A percentile compares a stretch with the other conserved stretches of the same genome.
phyloP scores from a whole-genome alignment of 2,113 vertebrate species.

The Ornithorhynchus anatinus region DNA sequence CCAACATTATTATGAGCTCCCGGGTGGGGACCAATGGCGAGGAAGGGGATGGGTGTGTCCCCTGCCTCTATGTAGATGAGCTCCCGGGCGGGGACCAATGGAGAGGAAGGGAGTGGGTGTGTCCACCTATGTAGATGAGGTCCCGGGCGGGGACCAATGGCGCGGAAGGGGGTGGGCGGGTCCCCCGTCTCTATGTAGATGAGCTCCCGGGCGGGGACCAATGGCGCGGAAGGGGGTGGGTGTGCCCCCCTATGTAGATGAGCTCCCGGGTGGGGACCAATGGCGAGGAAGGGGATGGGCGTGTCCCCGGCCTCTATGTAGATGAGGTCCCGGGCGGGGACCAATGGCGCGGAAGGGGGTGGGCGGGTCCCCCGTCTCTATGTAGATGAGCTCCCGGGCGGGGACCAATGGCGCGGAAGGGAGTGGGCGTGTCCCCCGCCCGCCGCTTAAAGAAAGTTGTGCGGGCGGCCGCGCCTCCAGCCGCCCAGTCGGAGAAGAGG shows the following conservation, averaged over 20 bases:
- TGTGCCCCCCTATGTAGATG: rapidly evolving
- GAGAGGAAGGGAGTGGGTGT: too few species aligned
- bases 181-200: neutral
- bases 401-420: too few species aligned
- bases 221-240: neutral
- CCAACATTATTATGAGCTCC: too few species aligned
- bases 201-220: neutral
- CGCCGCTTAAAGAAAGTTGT: constrained; percentile 64
- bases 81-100: neutral
- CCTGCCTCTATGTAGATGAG: neutral
- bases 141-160: too few species aligned
- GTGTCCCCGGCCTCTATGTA: neutral
- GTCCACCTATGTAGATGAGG: too few species aligned
- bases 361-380: too few species aligned
- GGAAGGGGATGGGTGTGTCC: neutral
- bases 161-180: neutral
- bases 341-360: too few species aligned
- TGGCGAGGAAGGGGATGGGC: neutral
- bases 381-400: too few species aligned
- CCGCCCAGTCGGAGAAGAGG: neutral
- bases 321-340: neutral
- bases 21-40: too few species aligned
- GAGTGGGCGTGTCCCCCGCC: constrained; percentile 34
- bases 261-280: too few species aligned
- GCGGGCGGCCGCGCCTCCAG: constrained; percentile 14